Evolutionary conservation across 2,888 invertebrate species (phyloP).

Genomic region (Serripes groenlandicus): DNA sequence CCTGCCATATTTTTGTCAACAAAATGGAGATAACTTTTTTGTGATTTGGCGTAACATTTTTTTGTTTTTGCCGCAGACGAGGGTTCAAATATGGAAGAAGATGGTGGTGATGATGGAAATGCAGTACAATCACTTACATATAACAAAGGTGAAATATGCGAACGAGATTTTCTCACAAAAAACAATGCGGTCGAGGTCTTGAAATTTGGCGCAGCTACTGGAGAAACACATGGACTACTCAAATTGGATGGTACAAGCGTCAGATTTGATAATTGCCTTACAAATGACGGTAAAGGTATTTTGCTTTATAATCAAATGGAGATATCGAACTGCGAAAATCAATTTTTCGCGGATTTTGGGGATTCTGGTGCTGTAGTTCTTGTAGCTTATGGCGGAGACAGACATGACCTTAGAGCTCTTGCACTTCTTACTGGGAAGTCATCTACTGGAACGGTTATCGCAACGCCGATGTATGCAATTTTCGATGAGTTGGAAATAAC

Average conservation of each 20-base stretch:
- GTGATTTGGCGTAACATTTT: too few relatives aligned
- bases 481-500: not conserved
- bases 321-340: not conserved
- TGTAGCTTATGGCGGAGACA: not conserved
- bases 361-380: not conserved
- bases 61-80: too few relatives aligned
- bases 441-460: not conserved
- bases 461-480: not conserved
- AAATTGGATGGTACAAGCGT: not conserved
- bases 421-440: not conserved
- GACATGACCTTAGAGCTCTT: not conserved
- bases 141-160: not conserved
- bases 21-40: too few relatives aligned
- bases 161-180: not conserved
- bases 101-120: too few relatives aligned
- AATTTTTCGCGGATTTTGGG: not conserved
- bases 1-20: too few relatives aligned
- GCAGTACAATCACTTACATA: not conserved
- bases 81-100: too few relatives aligned
- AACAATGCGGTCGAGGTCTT: not conserved
- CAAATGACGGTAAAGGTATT: not conserved
- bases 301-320: not conserved
- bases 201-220: not conserved
- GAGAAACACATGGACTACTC: not conserved
- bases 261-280: not conserved